Base-by-base conservation (phyloP, 2,888 invertebrate species). In the Elegia similella region DNA sequence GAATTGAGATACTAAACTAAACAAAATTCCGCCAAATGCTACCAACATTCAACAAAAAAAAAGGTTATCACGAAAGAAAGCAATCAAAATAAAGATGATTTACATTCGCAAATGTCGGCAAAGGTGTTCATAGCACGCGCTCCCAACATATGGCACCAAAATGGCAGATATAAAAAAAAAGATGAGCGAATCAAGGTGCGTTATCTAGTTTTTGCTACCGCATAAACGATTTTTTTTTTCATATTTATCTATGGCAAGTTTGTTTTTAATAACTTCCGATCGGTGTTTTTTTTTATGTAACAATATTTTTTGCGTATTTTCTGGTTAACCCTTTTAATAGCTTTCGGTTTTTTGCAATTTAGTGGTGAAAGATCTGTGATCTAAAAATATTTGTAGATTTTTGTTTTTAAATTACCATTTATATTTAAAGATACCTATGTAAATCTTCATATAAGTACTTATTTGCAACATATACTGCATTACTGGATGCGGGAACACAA, bases 71-170 rank as follows among this genome's bases (percentile, higher is more conserved):
- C 13, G 6, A 46, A 30, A 46, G 32, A 64, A 61, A 62, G 59
- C 63, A 65, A 61, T 59, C 43, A 56, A 59, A 59, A 32, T 47
- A 65, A 63, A 68, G 71, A 77, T 75, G 64, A 57, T 73, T 64
- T 47, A 66, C 71, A 63, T 72, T 75, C 63, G 76, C 86, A 84
- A 86, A 88, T 84, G 83, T 76, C 77, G 70, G 73, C 43, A 84
- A 88, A 88, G 88, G 88, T 88, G 88, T 80, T 77, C 73, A 72
- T 72, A 79, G 83, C 87, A 84, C 84, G 85, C 84, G 85, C 72
- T 60, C 53, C 62, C 62, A 72, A 74, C 83, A 83, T 79, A 78
- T 86, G 84, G 47, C 43, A 29, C 50, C 55, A 34, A 10, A 56
- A 56, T 56, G 13, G 46, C 44, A 42, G 47, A 17, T 46, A 17